Evolutionary conservation across 2,113 vertebrate species (phyloP), one percentile per base, ranked within the genome.

Genomic region (Bos indicus): DNA sequence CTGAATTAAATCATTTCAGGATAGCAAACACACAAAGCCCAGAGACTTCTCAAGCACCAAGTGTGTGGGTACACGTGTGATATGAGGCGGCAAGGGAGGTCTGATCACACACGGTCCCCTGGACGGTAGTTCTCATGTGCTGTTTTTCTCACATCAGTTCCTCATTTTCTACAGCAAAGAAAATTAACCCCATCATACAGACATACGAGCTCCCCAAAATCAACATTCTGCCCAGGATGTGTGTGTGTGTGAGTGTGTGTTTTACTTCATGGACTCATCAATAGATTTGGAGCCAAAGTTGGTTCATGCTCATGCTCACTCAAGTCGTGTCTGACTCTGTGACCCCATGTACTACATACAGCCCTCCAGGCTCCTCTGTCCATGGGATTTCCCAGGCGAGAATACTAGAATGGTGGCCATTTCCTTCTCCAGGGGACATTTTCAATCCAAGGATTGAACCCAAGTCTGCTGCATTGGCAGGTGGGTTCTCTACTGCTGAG

Each of bases 51-150:
- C 15, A 1, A 17, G 0, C 19, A 40, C 25, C 10, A 48, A 19
- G 52, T 9, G 1, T 1, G 30, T 59, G 67, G 59, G 52, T 7
- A 7, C 14, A 5, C 5, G 2, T 0, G 3, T 0, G 12, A 26
- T 1, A 1, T 21, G 48, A 67, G 4, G 5, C 13, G 5, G 83
- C 26, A 28, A 21, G 59, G 11, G 21, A 16, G 11, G 17, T 28
- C 17, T 43, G 60, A 7, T 23, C 33, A 36, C 46, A 46, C 7
- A 23, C 3, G 7, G 52, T 36, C 30, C 77, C 19, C 2, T 0
- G 28, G 51, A 71, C 26, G 2, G 25, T 0, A 6, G 28, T 14
- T 5, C 28, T 40, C 56, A 74, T 43, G 3, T 4, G 52, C 83
- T 62, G 2, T 14, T 60, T 57, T 43, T 52, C 54, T n/a, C 33